Evolutionary conservation across 2,888 invertebrate genomes (phyloP).

Genomic region (Belgica antarctica): DNA sequence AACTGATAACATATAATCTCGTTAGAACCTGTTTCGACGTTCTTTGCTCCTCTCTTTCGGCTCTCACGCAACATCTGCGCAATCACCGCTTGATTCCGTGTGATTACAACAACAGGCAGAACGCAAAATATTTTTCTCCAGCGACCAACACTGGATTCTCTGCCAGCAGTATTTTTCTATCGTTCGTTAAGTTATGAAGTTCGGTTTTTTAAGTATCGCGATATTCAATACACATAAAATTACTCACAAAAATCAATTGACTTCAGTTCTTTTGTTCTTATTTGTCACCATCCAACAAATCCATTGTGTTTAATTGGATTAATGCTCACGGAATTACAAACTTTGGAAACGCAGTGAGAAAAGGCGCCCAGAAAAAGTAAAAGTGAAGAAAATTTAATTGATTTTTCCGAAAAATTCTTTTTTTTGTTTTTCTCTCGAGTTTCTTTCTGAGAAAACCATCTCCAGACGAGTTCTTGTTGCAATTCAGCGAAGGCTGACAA

Average conservation of each 20-base stretch:
- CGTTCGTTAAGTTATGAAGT: conserved; percentile 43
- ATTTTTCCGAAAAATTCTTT: conserved; percentile 8
- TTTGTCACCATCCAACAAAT: background rate
- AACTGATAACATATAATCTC: background rate
- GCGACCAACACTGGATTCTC: too few relatives aligned
- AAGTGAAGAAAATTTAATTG: conserved; percentile 16
- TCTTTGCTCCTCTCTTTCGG: too few relatives aligned
- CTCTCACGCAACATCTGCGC: conserved; percentile 30
- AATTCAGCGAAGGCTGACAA: too few relatives aligned
- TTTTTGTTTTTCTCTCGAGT: background rate
- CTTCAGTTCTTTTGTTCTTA: conserved; percentile 33
- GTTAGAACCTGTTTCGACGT: background rate
- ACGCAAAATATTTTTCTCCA: conserved; percentile 6
- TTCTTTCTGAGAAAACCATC: too few relatives aligned
- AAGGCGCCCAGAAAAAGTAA: background rate
- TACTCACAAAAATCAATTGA: conserved; percentile 35
- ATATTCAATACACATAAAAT: conserved; percentile 28
- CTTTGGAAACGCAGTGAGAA: too few relatives aligned
- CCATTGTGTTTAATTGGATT: conserved; percentile 23
- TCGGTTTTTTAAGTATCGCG: conserved; percentile 42
- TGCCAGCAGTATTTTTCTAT: conserved; percentile 44
- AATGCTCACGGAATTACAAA: background rate
- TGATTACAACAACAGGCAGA: background rate
- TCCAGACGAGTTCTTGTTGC: too few relatives aligned
- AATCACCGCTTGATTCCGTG: background rate